Evolutionary conservation across 1,140 invertebrate genomes (phyloP).

Genomic region (Trichonephila clavipes): DNA sequence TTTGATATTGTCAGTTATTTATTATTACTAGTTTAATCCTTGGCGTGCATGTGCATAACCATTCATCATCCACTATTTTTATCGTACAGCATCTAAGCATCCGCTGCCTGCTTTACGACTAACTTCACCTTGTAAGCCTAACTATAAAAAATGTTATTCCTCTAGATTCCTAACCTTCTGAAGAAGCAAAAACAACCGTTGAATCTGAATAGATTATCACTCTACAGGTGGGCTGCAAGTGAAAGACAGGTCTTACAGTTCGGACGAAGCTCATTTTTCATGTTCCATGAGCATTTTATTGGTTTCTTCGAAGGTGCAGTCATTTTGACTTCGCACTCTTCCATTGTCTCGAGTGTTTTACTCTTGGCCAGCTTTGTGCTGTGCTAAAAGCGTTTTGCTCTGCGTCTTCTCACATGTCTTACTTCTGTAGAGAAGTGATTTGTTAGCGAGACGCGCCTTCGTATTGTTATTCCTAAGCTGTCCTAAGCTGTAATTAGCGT

Average conservation of each 20-base stretch:
- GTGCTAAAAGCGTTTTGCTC: constrained; percentile 23
- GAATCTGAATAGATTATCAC: no score
- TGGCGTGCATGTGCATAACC: background rate
- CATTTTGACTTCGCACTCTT: background rate
- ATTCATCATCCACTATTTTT: background rate
- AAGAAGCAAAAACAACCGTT: background rate
- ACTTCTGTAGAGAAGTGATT: background rate
- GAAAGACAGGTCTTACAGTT: background rate
- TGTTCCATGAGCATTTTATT: background rate
- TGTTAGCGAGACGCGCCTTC: background rate
- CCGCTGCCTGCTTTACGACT: background rate
- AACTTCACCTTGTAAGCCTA: background rate
- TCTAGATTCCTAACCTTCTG: background rate
- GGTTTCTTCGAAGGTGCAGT: background rate
- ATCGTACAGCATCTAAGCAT: background rate
- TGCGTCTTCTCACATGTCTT: background rate
- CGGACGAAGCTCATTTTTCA: background rate
- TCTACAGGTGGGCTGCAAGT: background rate
- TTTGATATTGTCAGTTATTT: background rate
- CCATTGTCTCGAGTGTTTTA: background rate
- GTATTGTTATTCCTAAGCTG: background rate
- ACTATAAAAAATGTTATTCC: background rate
- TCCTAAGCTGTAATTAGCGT: constrained; percentile 2
- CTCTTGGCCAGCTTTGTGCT: background rate
- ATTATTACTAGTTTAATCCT: background rate